Base-by-base conservation (phyloP, 2,113 vertebrate species). In the Oenanthe oenanthe region DNA sequence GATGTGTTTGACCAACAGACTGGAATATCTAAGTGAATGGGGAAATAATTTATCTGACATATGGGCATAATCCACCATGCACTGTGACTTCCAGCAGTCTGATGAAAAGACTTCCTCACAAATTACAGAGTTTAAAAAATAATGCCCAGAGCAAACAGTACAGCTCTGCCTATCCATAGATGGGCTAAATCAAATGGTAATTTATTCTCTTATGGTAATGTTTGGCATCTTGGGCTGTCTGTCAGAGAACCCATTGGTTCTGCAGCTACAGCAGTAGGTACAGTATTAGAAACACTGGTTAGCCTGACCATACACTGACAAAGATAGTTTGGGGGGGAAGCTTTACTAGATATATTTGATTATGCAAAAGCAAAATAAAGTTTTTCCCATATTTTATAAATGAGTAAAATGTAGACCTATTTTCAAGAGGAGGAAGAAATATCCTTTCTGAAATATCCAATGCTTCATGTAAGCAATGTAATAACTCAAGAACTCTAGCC, bases 391-490 rank as follows among this genome's bases (percentile, higher is more conserved):
- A n/a, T 63, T 53, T 74, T 63, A 61, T 15, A 70, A 42, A 31
- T 31, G 0, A 2, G 4, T 16, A 68, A 36, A 47, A 42, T n/a
- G 12, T 22, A 31, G 43, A 15, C 5, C 8, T 4, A 48, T n/a
- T 50, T 73, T 13, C 0, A 0, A 17, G 28, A 56, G 48, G 13
- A 57, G 8, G 20, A 70, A 31, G 14, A 63, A 48, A 1, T 53
- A 58, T 48, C 18, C 17, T 88, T n/a, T 25, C 6, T 68, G n/a
- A 62, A 68, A 68, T 47, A 21, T 5, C 4, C 16, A 36, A 22
- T 14, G 6, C 6, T 47, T 70, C 25, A 13, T 29, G 28, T 68
- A 58, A 78, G 3, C 29, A 36, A 54, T 25, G 17, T 76, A 38
- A 76, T 71, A 51, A 28, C 18, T 16, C 25, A 28, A 22, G 25